Evolutionary conservation across 1,140 invertebrate species (phyloP).

Genomic region (Myzus persicae): DNA sequence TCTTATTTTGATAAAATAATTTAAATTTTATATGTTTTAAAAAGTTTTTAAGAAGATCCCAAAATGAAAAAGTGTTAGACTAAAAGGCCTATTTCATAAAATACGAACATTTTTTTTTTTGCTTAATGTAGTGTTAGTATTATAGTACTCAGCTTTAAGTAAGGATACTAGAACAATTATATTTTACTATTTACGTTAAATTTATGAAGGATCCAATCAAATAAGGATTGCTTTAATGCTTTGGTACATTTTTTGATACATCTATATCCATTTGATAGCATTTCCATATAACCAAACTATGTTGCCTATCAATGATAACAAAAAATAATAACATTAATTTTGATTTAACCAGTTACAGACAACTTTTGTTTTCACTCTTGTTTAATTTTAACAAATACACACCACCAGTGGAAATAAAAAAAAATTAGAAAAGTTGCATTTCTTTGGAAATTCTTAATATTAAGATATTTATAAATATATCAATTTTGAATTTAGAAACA

Average conservation of each 20-base stretch:
- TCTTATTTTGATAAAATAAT: neutral
- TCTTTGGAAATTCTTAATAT: neutral
- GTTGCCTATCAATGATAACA: conserved; percentile 50
- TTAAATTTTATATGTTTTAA: neutral
- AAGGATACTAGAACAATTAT: conserved; percentile 18
- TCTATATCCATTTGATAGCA: conserved; percentile 57
- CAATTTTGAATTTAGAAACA: neutral
- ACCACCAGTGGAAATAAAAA: neutral
- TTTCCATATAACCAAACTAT: conserved; percentile 56
- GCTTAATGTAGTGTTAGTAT: conserved; percentile 39
- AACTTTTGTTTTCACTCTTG: neutral
- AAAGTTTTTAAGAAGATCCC: neutral
- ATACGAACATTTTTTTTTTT: neutral
- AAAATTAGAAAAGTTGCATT: too few relatives aligned
- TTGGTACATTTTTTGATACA: conserved; percentile 52
- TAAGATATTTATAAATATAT: neutral
- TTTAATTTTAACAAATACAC: neutral
- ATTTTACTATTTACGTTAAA: conserved; percentile 51
- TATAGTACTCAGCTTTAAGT: conserved; percentile 11
- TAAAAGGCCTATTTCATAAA: neutral
- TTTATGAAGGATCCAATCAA: conserved; percentile 56
- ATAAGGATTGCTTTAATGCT: conserved; percentile 47
- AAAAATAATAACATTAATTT: conserved; percentile 45
- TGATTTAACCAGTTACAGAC: neutral
- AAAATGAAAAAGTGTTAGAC: neutral